phyloP scores from a whole-genome alignment of 2,113 vertebrate species.

The Rallus limicola region DNA sequence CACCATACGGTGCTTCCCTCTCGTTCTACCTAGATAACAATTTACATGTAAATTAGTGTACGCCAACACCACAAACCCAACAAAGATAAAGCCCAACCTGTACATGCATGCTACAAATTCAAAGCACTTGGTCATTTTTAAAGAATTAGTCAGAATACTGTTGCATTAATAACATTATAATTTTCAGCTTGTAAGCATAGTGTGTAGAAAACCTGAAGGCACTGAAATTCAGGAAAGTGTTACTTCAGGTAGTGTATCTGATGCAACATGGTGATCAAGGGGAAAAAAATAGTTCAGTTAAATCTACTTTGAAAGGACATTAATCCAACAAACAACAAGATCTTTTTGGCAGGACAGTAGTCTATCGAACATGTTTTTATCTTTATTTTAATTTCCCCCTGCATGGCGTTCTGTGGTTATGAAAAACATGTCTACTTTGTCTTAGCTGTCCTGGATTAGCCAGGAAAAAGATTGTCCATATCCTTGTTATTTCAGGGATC shows the following conservation, averaged over 20 bases:
- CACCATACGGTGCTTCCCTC: background rate
- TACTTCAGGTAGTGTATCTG: background rate
- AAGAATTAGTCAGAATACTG: background rate
- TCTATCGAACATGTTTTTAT: background rate
- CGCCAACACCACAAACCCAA: constrained; percentile 18
- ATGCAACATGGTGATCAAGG: background rate
- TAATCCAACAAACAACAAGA: background rate
- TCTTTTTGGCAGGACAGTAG: background rate
- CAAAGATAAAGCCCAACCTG: constrained; percentile 2
- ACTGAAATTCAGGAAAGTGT: background rate
- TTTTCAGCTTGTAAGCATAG: background rate
- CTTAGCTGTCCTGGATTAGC: background rate
- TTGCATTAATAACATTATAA: constrained; percentile 41
- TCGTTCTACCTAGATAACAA: constrained; percentile 47
- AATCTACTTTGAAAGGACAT: background rate
- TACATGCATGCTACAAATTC: background rate
- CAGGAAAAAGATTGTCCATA: background rate
- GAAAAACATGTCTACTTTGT: background rate
- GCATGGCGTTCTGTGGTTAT: background rate
- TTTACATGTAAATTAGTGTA: constrained; percentile 73
- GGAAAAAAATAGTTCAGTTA: background rate
- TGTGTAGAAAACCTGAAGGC: background rate
- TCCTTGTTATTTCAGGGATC: background rate
- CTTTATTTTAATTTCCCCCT: background rate
- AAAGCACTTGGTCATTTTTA: background rate